Evolutionary conservation across 53 echinoderm and acorn worm genomes (phyloP).

Genomic region (Crossaster papposus): DNA sequence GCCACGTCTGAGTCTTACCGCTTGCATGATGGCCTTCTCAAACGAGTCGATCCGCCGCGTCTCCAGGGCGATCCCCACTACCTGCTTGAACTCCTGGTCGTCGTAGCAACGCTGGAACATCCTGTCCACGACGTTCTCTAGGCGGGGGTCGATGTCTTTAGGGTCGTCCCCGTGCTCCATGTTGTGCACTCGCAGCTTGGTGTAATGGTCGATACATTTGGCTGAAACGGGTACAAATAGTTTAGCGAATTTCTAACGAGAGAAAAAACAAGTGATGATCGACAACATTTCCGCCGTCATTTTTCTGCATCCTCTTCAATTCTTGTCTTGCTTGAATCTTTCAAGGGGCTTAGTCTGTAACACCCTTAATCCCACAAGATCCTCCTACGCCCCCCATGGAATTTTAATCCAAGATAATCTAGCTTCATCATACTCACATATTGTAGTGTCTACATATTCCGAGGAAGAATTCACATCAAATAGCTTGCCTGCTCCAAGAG

Average conservation of each 20-base stretch:
- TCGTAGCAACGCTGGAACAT: slow-evolving; percentile 97
- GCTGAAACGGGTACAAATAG: too few species aligned
- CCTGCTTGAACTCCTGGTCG: slow-evolving; percentile 87
- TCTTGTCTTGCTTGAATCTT: too few species aligned
- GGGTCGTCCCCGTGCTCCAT: slow-evolving; percentile 80
- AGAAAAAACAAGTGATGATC: too few species aligned
- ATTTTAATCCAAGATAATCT: not conserved
- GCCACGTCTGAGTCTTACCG: slow-evolving; percentile 57
- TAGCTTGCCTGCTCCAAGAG: slow-evolving; percentile 87
- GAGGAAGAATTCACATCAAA: slow-evolving; percentile 83
- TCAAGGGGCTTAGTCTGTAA: too few species aligned
- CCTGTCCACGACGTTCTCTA: slow-evolving; percentile 85
- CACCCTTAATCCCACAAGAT: too few species aligned
- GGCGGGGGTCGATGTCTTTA: slow-evolving; percentile 77
- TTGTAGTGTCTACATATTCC: slow-evolving; percentile 93
- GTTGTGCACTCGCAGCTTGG: slow-evolving; percentile 83
- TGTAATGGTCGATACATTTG: slow-evolving; percentile 94
- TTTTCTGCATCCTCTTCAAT: too few species aligned
- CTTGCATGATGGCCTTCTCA: slow-evolving; percentile 85
- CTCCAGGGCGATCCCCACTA: slow-evolving; percentile 91
- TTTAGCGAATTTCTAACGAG: too few species aligned
- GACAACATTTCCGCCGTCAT: too few species aligned
- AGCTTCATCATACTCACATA: slow-evolving; percentile 67
- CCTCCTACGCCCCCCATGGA: too few species aligned
- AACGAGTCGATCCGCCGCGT: slow-evolving; percentile 90